Evolutionary conservation across 2,888 invertebrate species (phyloP).

Genomic region (Phortica magna): DNA sequence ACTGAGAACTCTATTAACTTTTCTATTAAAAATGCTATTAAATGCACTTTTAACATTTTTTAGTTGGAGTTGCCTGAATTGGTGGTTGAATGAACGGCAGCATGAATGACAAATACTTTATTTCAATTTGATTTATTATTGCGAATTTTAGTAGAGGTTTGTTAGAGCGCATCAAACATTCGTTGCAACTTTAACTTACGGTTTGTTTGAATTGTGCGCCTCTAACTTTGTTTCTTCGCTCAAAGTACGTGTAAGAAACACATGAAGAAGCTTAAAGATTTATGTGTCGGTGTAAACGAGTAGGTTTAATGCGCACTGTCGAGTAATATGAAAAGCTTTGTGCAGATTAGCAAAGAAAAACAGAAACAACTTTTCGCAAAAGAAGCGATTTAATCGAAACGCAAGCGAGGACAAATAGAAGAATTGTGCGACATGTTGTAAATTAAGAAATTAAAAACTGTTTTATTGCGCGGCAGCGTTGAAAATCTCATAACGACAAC

Average conservation of each 20-base stretch:
- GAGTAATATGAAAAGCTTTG: constrained; percentile 19
- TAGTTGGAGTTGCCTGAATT: no score
- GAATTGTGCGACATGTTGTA: not conserved
- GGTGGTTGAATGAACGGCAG: no score
- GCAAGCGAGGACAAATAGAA: not conserved
- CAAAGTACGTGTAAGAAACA: constrained; percentile 25
- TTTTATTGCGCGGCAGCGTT: not conserved
- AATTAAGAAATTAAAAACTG: constrained; percentile 28
- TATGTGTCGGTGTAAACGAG: constrained; percentile 45
- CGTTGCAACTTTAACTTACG: not conserved
- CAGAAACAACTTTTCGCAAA: not conserved
- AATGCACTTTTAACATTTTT: no score
- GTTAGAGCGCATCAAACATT: not conserved
- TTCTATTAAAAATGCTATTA: no score
- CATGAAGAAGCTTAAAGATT: constrained; percentile 41
- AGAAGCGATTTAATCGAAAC: not conserved
- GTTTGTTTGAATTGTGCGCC: not conserved
- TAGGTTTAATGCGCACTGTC: constrained; percentile 38
- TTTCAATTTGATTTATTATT: no score
- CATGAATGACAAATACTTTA: no score
- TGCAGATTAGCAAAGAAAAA: constrained; percentile 12
- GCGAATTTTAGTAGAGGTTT: no score
- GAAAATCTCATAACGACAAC: not conserved
- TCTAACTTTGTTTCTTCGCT: not conserved
- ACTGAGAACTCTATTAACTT: no score